Percentiles rank a stretch among this genome's conserved stretches.
These are phyloP conservation scores for Hydroisotoma schaefferi DNA, from an alignment of 2,888 invertebrate genomes.

Conservation along the genomic window DNA sequence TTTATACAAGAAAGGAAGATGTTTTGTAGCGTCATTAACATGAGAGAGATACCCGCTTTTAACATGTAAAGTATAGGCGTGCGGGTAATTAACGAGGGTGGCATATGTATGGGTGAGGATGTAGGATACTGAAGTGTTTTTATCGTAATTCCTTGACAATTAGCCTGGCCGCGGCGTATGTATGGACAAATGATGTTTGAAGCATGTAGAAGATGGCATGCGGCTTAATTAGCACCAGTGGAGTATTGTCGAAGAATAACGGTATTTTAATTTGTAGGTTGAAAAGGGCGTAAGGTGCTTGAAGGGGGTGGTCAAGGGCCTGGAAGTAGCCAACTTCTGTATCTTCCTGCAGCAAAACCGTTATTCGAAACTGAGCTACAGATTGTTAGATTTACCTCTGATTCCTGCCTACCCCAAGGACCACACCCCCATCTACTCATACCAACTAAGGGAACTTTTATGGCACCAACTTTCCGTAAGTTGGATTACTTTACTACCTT, in stretches of 20 bases:
- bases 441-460: slow-evolving; percentile 40
- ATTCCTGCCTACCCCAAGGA: slow-evolving; percentile 24
- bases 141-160: too few species aligned
- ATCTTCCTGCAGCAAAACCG: slow-evolving; percentile 40
- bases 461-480: slow-evolving; percentile 46
- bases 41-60: too few species aligned
- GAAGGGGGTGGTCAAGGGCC: slow-evolving; percentile 16
- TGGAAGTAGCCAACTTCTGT: slow-evolving; percentile 35
- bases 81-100: too few species aligned
- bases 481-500: slow-evolving; percentile 7
- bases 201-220: background rate
- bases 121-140: too few species aligned
- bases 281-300: slow-evolving; percentile 11
- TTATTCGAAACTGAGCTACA: slow-evolving; percentile 32
- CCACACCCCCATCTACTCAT: slow-evolving; percentile 34
- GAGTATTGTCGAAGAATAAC: background rate
- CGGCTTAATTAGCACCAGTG: too few species aligned
- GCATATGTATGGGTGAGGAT: too few species aligned
- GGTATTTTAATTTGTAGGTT: slow-evolving; percentile 17
- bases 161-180: too few species aligned
- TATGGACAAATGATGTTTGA: too few species aligned
- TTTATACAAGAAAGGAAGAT: too few species aligned
- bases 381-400: slow-evolving; percentile 25
- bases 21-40: too few species aligned
- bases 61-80: too few species aligned